A percentile compares a stretch with the other conserved stretches of the same genome.
Evolutionary conservation across 2,113 vertebrate species (phyloP).

Genomic region (Vulpes vulpes): DNA sequence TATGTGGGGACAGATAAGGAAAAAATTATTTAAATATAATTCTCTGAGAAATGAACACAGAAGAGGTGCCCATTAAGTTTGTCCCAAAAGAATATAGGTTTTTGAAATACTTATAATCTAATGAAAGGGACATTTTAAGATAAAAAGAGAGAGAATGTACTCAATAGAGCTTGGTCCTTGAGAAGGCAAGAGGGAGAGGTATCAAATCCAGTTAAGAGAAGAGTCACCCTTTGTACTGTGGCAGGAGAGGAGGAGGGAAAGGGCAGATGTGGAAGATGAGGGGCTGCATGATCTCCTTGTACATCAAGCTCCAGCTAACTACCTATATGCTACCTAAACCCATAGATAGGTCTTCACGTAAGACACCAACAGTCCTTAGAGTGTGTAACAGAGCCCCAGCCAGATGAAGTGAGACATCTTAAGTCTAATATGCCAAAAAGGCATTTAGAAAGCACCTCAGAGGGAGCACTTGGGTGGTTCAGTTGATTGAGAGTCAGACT

Average conservation of each 20-base stretch:
- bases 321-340: not conserved
- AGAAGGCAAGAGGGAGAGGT: not conserved
- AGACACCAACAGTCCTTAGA: not conserved
- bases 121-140: not conserved
- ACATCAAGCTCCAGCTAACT: not conserved
- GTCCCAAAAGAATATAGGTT: not conserved
- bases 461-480: not conserved
- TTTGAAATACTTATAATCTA: slow-evolving; percentile 4
- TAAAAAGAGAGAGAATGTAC: not conserved
- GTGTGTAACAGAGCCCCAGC: not conserved
- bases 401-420: not conserved
- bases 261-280: not conserved
- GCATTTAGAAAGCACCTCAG: not conserved
- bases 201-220: not conserved
- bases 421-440: no score
- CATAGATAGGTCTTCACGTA: not conserved
- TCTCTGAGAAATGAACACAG: not conserved
- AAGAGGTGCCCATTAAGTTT: not conserved
- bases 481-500: not conserved
- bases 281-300: rapidly evolving
- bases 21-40: not conserved
- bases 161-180: not conserved
- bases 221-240: not conserved
- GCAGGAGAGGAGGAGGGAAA: not conserved
- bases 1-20: not conserved